Percentiles rank a stretch among this genome's conserved stretches.
Conservation (phyloP, 2,797 vertebrate genomes). For the Macroramphosus scolopax region DNA sequence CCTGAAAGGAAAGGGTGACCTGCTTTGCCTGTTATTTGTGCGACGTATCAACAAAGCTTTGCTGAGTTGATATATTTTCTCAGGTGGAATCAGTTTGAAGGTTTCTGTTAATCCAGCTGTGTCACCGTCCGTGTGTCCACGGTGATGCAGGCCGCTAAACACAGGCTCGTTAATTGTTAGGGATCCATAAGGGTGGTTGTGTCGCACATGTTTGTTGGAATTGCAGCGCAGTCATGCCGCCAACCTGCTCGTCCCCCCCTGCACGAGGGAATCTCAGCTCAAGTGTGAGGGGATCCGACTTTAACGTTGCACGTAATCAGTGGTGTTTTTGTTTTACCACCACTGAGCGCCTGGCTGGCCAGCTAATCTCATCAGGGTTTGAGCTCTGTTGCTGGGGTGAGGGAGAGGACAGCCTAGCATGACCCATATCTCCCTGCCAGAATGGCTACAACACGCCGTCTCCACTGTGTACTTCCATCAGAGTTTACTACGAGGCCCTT, state of each 20-base stretch:
- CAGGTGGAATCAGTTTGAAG: conserved; percentile 8
- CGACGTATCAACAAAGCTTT: conserved; percentile 9
- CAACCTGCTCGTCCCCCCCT: conserved; percentile 43
- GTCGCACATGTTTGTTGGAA: conserved; percentile 3
- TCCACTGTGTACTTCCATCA: conserved; percentile 43
- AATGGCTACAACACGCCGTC: conserved; percentile 47
- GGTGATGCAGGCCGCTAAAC: too few relatives aligned
- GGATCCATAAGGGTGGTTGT: too few relatives aligned
- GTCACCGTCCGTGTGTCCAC: conserved; percentile 8
- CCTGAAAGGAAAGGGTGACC: conserved; percentile 26
- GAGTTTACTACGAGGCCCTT: conserved; percentile 65
- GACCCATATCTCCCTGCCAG: conserved; percentile 76
- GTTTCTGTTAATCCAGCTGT: conserved; percentile 6
- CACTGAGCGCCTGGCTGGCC: conserved; percentile 66
- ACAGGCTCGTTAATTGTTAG: too few relatives aligned
- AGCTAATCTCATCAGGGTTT: conserved; percentile 79
- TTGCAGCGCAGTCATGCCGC: conserved; percentile 17
- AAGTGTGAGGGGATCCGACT: conserved; percentile 67
- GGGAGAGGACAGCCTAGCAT: conserved; percentile 73
- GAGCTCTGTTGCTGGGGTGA: conserved; percentile 68
- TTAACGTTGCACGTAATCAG: conserved; percentile 69
- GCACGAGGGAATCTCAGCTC: conserved; percentile 49
- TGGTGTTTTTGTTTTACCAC: conserved; percentile 72
- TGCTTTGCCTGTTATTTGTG: conserved; percentile 17
- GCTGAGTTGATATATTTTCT: conserved; percentile 11